These are phyloP conservation scores for Monodelphis domestica DNA, from an alignment of 2,797 vertebrate genomes.

Conservation along the genomic window DNA sequence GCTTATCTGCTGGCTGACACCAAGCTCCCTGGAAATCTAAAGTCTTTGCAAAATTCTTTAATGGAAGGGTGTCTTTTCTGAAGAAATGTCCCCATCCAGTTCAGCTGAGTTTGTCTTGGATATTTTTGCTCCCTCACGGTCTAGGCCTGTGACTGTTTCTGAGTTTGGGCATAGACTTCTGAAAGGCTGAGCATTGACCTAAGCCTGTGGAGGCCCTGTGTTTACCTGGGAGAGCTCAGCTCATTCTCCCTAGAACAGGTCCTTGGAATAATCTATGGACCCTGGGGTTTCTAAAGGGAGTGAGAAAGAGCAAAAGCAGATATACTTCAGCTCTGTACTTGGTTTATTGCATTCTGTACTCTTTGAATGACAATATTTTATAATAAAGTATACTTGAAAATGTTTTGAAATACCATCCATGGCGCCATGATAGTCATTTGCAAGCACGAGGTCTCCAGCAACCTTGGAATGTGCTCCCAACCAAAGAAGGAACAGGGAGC, in stretches of 20 bases:
- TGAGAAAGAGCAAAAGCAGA: not conserved
- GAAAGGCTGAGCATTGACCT: not conserved
- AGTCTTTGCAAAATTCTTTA: not conserved
- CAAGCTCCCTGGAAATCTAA: not conserved
- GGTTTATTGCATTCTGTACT: conserved; percentile 2
- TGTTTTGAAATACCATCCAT: conserved; percentile 26
- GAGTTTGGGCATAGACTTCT: not conserved
- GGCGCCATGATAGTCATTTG: not conserved
- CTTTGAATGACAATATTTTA: conserved; percentile 19
- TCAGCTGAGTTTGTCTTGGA: not conserved
- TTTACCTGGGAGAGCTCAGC: not conserved
- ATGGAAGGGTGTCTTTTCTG: not conserved
- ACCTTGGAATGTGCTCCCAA: conserved; percentile 17
- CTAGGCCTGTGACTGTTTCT: not conserved
- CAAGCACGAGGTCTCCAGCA: conserved; percentile 28
- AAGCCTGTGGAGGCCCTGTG: not conserved
- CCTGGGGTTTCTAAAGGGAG: conserved; percentile 58
- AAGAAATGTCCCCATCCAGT: not conserved
- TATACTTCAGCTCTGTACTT: not conserved
- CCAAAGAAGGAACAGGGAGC: conserved; percentile 22
- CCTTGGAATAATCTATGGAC: not conserved
- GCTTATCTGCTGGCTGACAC: not conserved
- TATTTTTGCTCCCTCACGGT: not conserved
- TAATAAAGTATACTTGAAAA: conserved; percentile 24
- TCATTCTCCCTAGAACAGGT: not conserved